Percentiles rank a stretch among this genome's conserved stretches.
Evolutionary conservation across 2,113 vertebrate species (phyloP).

Genomic region (Lepisosteus osseus): DNA sequence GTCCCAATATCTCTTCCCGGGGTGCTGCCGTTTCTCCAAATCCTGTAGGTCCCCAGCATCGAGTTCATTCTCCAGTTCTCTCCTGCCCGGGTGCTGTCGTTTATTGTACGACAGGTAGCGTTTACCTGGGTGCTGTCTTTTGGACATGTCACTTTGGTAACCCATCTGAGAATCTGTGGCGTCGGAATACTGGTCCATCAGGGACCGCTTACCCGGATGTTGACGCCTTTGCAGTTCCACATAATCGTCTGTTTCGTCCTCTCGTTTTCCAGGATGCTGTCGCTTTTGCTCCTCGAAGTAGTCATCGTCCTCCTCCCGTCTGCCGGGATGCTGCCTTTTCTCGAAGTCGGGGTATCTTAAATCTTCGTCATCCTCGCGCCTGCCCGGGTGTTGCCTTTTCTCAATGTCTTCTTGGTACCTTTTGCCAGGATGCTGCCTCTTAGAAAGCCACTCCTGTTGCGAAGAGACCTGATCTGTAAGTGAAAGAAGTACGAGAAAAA

Average conservation of each 20-base stretch:
- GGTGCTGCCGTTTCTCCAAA: slow-evolving; percentile 77
- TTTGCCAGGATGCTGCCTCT: slow-evolving; percentile 74
- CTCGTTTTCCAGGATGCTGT: slow-evolving; percentile 74
- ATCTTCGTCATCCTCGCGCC: slow-evolving; percentile 54
- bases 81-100: slow-evolving; percentile 69
- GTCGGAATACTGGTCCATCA: slow-evolving; percentile 47
- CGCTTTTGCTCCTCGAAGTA: slow-evolving; percentile 51
- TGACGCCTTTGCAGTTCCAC: slow-evolving; percentile 66
- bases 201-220: slow-evolving; percentile 70
- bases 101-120: slow-evolving; percentile 63
- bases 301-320: slow-evolving; percentile 37
- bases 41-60: slow-evolving; percentile 44
- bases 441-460: slow-evolving; percentile 65
- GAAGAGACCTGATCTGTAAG: slow-evolving; percentile 57
- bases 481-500: not conserved
- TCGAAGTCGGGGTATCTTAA: slow-evolving; percentile 21
- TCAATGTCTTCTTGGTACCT: slow-evolving; percentile 59
- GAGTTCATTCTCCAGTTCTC: slow-evolving; percentile 49
- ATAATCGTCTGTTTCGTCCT: slow-evolving; percentile 51
- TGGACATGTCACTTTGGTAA: slow-evolving; percentile 61
- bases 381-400: slow-evolving; percentile 83
- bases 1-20: slow-evolving; percentile 73
- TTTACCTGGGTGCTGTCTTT: slow-evolving; percentile 79
- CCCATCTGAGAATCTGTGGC: slow-evolving; percentile 37
- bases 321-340: slow-evolving; percentile 62